Evolutionary conservation across 2,797 vertebrate species (phyloP).

Genomic region (Rhodeus uyekii): DNA sequence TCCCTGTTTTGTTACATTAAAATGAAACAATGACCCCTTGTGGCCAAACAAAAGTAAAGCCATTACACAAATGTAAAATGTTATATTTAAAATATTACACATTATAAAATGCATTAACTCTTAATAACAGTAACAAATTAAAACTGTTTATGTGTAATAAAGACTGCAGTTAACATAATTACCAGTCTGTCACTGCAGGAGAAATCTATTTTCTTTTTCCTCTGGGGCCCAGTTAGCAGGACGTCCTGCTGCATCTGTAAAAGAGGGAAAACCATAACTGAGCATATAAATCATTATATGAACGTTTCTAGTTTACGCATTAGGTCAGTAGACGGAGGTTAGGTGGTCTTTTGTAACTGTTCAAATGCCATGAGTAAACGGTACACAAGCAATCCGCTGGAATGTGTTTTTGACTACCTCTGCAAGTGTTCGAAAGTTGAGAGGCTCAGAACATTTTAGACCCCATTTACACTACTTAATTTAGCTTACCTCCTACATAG

Average conservation of each 20-base stretch:
- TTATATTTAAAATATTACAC: no score
- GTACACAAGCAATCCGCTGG: background rate
- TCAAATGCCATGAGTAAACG: background rate
- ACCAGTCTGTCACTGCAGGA: conserved; percentile 90
- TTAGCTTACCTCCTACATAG: conserved; percentile 85
- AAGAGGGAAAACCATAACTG: background rate
- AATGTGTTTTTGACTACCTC: background rate
- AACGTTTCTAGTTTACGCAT: no score
- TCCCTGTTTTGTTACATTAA: background rate
- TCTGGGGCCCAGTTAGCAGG: conserved; percentile 89
- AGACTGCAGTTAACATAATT: conserved; percentile 7
- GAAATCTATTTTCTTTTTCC: conserved; percentile 91
- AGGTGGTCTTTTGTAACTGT: no score
- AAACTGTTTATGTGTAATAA: background rate
- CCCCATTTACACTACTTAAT: background rate
- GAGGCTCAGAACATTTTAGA: background rate
- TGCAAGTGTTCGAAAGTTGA: background rate
- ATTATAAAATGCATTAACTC: background rate
- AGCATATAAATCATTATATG: background rate
- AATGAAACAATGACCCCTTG: background rate
- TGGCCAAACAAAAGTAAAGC: background rate
- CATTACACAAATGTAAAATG: no score
- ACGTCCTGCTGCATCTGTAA: conserved; percentile 87
- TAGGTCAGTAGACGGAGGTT: no score
- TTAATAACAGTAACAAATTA: background rate